A percentile compares a stretch with the other conserved stretches of the same genome.
Evolutionary conservation across 2,113 vertebrate genomes (phyloP).

Genomic region (cattle (Bos taurus)): DNA sequence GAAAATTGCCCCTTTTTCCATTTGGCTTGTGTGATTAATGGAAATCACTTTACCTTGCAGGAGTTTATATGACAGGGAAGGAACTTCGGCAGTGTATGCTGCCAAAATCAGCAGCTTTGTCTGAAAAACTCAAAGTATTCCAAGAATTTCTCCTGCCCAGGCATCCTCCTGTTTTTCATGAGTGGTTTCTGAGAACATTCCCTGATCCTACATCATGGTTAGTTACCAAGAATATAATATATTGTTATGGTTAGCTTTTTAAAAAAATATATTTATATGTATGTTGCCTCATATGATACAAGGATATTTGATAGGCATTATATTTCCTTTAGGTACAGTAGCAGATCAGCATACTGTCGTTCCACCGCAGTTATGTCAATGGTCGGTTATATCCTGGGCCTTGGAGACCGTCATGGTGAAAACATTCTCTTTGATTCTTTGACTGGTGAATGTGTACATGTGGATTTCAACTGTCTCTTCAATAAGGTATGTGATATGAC

Average conservation of each 20-base stretch:
- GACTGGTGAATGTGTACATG: constrained; percentile 96
- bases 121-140: constrained; percentile 93
- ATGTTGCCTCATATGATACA: not conserved
- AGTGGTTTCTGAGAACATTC: constrained; percentile 97
- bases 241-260: not conserved
- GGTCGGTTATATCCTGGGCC: constrained; percentile 97
- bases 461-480: constrained; percentile 99
- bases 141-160: constrained; percentile 92
- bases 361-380: constrained; percentile 99
- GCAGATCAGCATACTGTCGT: constrained; percentile 95
- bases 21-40: not conserved
- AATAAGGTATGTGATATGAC: constrained; percentile 88
- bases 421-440: constrained; percentile 98
- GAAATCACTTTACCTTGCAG: constrained; percentile 75
- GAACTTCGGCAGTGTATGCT: constrained; percentile 94
- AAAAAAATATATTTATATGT: not conserved
- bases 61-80: constrained; percentile 93
- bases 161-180: constrained; percentile 93
- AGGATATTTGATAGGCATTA: not conserved
- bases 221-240: not conserved
- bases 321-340: constrained; percentile 89
- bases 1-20: not conserved
- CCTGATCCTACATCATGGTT: constrained; percentile 97
- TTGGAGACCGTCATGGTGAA: constrained; percentile 97
- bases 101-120: constrained; percentile 88